Conservation (phyloP, 2,797 vertebrate genomes). For the Melanotaenia pygmaea region DNA sequence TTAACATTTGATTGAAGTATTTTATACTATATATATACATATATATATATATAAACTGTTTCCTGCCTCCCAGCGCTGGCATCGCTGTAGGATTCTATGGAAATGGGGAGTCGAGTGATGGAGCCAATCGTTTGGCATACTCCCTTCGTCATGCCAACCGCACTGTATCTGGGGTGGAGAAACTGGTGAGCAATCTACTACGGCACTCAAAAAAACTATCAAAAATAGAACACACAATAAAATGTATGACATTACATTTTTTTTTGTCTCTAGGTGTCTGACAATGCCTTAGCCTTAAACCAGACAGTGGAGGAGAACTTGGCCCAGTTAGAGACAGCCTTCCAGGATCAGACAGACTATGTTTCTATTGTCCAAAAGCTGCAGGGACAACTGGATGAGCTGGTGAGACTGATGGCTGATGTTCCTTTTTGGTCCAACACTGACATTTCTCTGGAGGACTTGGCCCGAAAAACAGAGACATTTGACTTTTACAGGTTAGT, state of each 20-base stretch:
- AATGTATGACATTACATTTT: background rate
- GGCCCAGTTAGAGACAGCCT: slow-evolving; percentile 85
- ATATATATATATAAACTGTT: slow-evolving; percentile 10
- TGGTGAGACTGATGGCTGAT: slow-evolving; percentile 86
- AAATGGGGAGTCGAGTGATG: slow-evolving; percentile 96
- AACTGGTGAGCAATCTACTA: slow-evolving; percentile 84
- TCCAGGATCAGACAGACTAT: slow-evolving; percentile 87
- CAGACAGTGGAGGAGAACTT: slow-evolving; percentile 90
- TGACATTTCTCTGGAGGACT: slow-evolving; percentile 87
- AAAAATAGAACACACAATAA: background rate
- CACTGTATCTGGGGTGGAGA: slow-evolving; percentile 93
- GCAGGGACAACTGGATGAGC: slow-evolving; percentile 88
- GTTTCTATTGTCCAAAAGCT: slow-evolving; percentile 89
- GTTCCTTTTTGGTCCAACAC: slow-evolving; percentile 93
- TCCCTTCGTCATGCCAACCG: slow-evolving; percentile 96
- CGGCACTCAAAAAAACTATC: background rate
- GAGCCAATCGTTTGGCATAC: slow-evolving; percentile 92
- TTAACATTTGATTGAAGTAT: slow-evolving; percentile 14
- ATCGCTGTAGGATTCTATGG: slow-evolving; percentile 98
- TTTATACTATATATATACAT: too few relatives aligned
- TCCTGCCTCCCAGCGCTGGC: slow-evolving; percentile 85
- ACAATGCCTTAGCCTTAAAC: slow-evolving; percentile 88
- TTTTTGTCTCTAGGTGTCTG: slow-evolving; percentile 82
- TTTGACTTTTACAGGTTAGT: slow-evolving; percentile 95
- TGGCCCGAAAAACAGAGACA: slow-evolving; percentile 88